These are phyloP conservation scores for Bemisia tabaci DNA, from an alignment of 1,140 invertebrate genomes.

Conservation along the genomic window DNA sequence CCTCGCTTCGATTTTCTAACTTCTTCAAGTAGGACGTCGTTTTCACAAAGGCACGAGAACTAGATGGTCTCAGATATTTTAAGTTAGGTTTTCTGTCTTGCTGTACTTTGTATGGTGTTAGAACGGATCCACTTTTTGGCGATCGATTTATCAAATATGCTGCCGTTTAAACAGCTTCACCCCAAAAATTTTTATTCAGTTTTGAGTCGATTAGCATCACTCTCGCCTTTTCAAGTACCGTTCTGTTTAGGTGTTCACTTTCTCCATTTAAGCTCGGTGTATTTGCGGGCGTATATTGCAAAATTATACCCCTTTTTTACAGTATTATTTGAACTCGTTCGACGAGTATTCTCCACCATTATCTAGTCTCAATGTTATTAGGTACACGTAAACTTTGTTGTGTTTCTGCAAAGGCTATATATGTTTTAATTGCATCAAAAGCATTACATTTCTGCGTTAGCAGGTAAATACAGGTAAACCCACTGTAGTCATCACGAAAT, in stretches of 20 bases:
- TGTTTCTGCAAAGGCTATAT: conserved; percentile 26
- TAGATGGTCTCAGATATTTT: conserved; percentile 9
- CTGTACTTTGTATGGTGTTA: conserved; percentile 8
- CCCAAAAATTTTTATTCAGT: conserved; percentile 11
- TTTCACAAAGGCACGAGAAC: conserved; percentile 7
- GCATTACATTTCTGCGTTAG: conserved; percentile 31
- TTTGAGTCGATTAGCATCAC: conserved; percentile 8
- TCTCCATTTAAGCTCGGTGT: conserved; percentile 29
- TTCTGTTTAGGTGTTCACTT: conserved; percentile 26
- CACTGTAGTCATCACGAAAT: conserved; percentile 29
- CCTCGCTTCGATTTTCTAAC: conserved; percentile 4
- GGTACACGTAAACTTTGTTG: conserved; percentile 25
- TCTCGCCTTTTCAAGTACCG: conserved; percentile 11
- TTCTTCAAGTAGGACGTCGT: conserved; percentile 4
- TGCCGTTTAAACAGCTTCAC: conserved; percentile 13
- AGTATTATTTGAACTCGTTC: conserved; percentile 24
- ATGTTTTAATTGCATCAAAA: conserved; percentile 27
- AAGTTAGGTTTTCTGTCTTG: conserved; percentile 8
- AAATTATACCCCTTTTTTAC: conserved; percentile 25
- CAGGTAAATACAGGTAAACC: conserved; percentile 28
- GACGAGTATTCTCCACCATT: conserved; percentile 33
- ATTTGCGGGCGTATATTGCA: conserved; percentile 24
- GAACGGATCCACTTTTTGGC: conserved; percentile 6
- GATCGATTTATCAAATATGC: conserved; percentile 13
- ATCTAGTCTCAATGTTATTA: conserved; percentile 28